Percentiles rank a stretch among this genome's conserved stretches.
These are phyloP conservation scores for Linnaemya vulpina DNA, from an alignment of 2,888 invertebrate species.

Conservation along the genomic window DNA sequence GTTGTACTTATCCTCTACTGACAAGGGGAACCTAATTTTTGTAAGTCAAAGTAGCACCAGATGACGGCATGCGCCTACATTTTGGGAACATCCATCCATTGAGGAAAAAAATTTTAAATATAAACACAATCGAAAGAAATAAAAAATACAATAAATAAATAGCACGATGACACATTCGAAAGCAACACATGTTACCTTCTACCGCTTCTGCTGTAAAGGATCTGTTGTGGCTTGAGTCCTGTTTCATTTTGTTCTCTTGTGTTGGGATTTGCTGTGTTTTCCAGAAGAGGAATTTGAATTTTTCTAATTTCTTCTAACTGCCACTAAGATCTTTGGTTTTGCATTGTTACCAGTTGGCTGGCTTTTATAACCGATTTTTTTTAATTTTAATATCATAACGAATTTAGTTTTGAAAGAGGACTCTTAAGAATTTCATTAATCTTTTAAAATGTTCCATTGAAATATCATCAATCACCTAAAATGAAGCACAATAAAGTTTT, in stretches of 20 bases:
- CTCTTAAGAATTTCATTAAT: slow-evolving; percentile 24
- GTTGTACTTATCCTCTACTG: slow-evolving; percentile 33
- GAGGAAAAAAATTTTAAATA: slow-evolving; percentile 57
- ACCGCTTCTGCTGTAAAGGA: background rate
- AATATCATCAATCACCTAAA: slow-evolving; percentile 60
- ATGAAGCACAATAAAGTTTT: background rate
- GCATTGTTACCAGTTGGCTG: slow-evolving; percentile 39
- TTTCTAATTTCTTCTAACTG: slow-evolving; percentile 51
- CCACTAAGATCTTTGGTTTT: slow-evolving; percentile 10
- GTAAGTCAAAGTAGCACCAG: slow-evolving; percentile 81
- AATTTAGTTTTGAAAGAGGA: slow-evolving; percentile 1
- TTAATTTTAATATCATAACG: background rate
- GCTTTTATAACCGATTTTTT: slow-evolving; percentile 7
- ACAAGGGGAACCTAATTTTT: slow-evolving; percentile 75
- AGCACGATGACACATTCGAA: slow-evolving; percentile 67
- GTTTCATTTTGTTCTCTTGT: slow-evolving; percentile 33
- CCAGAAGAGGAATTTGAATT: background rate
- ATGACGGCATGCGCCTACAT: slow-evolving; percentile 81
- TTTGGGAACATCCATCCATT: slow-evolving; percentile 51
- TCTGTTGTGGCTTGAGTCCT: slow-evolving; percentile 74
- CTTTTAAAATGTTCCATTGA: slow-evolving; percentile 44
- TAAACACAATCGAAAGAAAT: slow-evolving; percentile 53
- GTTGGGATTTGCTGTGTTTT: slow-evolving; percentile 20
- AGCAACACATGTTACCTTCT: slow-evolving; percentile 79
- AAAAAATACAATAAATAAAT: slow-evolving; percentile 29